phyloP scores from a whole-genome alignment of 2,797 vertebrate species.

The Rousettus madagascariensis region DNA sequence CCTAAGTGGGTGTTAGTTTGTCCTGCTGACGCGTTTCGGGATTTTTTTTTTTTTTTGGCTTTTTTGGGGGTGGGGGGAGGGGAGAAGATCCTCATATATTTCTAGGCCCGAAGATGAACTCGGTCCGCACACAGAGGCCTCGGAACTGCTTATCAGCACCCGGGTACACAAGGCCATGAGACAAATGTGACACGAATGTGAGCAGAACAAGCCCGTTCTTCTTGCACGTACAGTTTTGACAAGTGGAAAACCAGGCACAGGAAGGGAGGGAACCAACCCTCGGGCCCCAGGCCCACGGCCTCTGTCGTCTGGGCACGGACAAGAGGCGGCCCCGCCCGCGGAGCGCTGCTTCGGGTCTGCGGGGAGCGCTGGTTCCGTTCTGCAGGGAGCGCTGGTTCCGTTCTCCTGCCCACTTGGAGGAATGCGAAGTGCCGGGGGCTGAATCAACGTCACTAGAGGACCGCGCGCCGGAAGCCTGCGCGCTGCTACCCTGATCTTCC shows the following conservation, averaged over 20 bases:
- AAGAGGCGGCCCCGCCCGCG: no score
- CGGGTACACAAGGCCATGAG: background rate
- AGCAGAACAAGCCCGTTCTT: background rate
- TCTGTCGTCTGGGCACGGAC: background rate
- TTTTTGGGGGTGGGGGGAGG: background rate
- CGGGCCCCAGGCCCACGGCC: accelerated
- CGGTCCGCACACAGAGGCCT: background rate
- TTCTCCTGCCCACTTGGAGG: background rate
- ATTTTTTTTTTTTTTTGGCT: background rate
- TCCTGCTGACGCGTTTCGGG: background rate
- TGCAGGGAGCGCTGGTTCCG: no score
- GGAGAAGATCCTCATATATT: background rate
- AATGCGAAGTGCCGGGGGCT: no score
- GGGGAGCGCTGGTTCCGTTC: no score
- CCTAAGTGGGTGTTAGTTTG: no score
- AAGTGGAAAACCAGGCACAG: background rate
- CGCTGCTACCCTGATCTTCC: background rate
- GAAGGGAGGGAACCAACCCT: background rate
- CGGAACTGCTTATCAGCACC: background rate
- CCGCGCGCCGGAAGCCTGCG: accelerated
- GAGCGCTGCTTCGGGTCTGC: no score
- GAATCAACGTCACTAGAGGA: background rate
- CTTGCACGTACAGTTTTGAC: background rate
- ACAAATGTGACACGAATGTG: background rate
- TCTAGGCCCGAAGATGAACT: background rate